Conservation (phyloP, 2,113 vertebrate species). For the Brevimyrus niger region DNA sequence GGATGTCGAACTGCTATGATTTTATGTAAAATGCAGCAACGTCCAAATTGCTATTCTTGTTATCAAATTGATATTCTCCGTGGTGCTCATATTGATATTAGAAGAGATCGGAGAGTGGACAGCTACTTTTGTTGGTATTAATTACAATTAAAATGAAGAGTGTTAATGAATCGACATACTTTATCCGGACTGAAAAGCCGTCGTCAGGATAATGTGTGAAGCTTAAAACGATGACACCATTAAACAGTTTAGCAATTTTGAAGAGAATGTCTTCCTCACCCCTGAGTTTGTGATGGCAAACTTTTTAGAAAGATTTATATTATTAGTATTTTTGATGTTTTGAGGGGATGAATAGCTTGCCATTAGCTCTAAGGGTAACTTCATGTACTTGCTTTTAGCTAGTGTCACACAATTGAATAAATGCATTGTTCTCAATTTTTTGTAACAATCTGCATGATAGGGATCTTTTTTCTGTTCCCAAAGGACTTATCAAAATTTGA, state of each 20-base stretch:
- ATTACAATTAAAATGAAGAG: not conserved
- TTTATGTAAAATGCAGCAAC: not conserved
- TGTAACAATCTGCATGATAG: not conserved
- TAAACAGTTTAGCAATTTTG: not conserved
- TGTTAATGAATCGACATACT: not conserved
- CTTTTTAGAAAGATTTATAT: not conserved
- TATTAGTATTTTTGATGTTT: not conserved
- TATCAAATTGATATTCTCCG: not conserved
- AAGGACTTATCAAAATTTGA: not conserved
- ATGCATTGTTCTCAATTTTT: not conserved
- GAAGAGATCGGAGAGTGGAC: not conserved
- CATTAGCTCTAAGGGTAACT: not conserved
- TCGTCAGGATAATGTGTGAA: not conserved
- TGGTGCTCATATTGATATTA: not conserved
- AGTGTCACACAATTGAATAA: not conserved
- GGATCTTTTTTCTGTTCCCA: not conserved
- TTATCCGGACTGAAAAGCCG: not conserved
- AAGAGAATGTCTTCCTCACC: not conserved
- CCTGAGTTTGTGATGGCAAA: not conserved
- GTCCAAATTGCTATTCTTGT: not conserved
- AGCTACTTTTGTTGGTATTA: not conserved
- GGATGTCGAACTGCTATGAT: conserved; percentile 3
- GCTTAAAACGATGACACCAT: not conserved
- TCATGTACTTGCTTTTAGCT: not conserved
- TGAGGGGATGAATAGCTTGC: not conserved